Evolutionary conservation across 2,888 invertebrate species (phyloP).

Genomic region (Eilema depressum): DNA sequence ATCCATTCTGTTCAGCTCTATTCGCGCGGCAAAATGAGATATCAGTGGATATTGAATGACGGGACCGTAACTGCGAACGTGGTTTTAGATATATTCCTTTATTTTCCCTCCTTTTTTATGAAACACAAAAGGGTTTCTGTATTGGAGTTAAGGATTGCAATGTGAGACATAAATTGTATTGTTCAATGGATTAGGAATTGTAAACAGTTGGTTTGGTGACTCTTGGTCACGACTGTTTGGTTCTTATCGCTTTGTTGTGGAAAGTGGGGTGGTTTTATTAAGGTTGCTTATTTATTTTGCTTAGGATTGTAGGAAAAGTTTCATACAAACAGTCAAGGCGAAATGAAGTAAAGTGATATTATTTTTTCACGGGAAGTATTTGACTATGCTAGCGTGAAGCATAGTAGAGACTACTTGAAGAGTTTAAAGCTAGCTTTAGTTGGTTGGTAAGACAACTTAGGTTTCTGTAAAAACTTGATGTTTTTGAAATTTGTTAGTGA

Average conservation of each 20-base stretch:
- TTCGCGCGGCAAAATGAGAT: slow-evolving; percentile 83
- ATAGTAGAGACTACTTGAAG: not conserved
- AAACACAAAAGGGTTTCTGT: slow-evolving; percentile 61
- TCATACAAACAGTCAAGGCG: not conserved
- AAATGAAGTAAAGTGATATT: not conserved
- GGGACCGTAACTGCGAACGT: slow-evolving; percentile 67
- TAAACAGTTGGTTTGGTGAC: slow-evolving; percentile 60
- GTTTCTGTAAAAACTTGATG: no score
- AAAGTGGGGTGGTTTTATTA: slow-evolving; percentile 14
- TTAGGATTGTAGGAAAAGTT: not conserved
- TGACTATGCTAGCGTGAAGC: not conserved
- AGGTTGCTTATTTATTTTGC: not conserved
- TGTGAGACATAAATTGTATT: slow-evolving; percentile 63
- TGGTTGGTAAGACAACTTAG: no score
- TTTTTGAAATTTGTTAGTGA: no score
- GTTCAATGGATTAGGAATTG: slow-evolving; percentile 64
- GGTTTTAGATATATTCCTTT: slow-evolving; percentile 50
- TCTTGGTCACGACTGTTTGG: slow-evolving; percentile 39
- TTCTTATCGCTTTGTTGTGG: slow-evolving; percentile 33
- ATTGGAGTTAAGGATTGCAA: slow-evolving; percentile 57
- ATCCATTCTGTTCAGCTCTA: slow-evolving; percentile 72
- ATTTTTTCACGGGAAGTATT: not conserved
- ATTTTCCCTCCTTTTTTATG: slow-evolving; percentile 56
- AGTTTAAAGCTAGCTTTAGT: not conserved
- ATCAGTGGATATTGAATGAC: slow-evolving; percentile 85